Percentiles rank a stretch among this genome's conserved stretches.
Evolutionary conservation across 2,797 vertebrate species (phyloP).

Genomic region (Chaetodon trifasciatus): DNA sequence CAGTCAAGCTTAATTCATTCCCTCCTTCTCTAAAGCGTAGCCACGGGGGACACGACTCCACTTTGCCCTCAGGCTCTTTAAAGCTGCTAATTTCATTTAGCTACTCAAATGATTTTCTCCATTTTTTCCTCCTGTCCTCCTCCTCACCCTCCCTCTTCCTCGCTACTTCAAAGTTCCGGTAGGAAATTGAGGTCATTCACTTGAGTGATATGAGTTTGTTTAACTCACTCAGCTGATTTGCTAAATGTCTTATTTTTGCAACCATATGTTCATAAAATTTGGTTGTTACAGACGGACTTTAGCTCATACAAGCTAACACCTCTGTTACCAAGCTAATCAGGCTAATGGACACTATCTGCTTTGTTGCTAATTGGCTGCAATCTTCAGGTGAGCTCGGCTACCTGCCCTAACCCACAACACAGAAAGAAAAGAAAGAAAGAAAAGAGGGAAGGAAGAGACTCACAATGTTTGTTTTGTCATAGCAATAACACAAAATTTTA

Average conservation of each 20-base stretch:
- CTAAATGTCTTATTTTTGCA: not conserved
- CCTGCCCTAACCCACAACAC: too few relatives aligned
- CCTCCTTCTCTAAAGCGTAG: slow-evolving; percentile 84
- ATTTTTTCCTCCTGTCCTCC: not conserved
- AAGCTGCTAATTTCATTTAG: slow-evolving; percentile 89
- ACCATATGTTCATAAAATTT: not conserved
- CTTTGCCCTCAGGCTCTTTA: slow-evolving; percentile 88
- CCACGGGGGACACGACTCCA: slow-evolving; percentile 89
- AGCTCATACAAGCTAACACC: not conserved
- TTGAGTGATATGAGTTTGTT: not conserved
- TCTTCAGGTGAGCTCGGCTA: too few relatives aligned
- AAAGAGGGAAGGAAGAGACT: too few relatives aligned
- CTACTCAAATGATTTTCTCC: slow-evolving; percentile 85
- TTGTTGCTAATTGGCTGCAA: too few relatives aligned
- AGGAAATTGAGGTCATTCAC: slow-evolving; percentile 46
- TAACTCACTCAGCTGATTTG: not conserved
- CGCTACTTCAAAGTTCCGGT: slow-evolving; percentile 39
- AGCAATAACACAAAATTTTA: too few relatives aligned
- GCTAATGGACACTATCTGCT: not conserved
- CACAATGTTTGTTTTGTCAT: too few relatives aligned
- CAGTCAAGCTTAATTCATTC: slow-evolving; percentile 86
- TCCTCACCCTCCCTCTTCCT: slow-evolving; percentile 7
- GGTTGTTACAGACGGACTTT: not conserved
- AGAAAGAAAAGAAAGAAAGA: too few relatives aligned
- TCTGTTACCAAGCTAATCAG: not conserved